Evolutionary conservation across 2,113 vertebrate species (phyloP).

Genomic region (Mesoclemmys tuberculata): DNA sequence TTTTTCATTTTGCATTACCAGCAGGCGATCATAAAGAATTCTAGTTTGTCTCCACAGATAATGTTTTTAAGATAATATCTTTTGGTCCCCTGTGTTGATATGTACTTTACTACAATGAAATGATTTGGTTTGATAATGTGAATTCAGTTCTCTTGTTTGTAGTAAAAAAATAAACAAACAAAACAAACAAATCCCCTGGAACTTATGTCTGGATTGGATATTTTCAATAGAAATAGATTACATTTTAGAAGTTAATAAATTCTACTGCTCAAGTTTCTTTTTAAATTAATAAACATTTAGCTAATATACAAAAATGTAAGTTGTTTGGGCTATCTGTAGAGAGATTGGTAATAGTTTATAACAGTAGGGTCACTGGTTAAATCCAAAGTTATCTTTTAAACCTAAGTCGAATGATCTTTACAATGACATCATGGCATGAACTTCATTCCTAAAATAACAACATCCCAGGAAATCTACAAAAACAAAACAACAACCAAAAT

Average conservation of each 20-base stretch:
- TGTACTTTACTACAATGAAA: background rate
- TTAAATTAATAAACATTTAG: background rate
- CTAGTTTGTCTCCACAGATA: background rate
- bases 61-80: constrained; percentile 22
- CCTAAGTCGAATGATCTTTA: constrained; percentile 40
- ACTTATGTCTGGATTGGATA: constrained; percentile 7
- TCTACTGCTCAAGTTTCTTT: background rate
- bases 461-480: constrained; percentile 6
- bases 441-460: background rate
- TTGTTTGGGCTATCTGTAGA: background rate
- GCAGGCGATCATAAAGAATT: constrained; percentile 5
- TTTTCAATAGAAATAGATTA: background rate
- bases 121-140: constrained; percentile 7
- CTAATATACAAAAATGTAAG: background rate
- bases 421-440: background rate
- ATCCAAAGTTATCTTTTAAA: background rate
- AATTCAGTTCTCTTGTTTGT: constrained; percentile 15
- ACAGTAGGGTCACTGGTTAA: constrained; percentile 25
- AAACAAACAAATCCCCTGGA: background rate
- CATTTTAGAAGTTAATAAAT: background rate
- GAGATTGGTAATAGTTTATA: background rate
- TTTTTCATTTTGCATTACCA: constrained; percentile 4
- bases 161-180: background rate
- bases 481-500: background rate
- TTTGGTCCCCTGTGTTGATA: background rate